Percentiles rank a stretch among this genome's conserved stretches.
These are phyloP conservation scores for Lycaon pictus DNA, from an alignment of 2,113 vertebrate species.

Conservation along the genomic window DNA sequence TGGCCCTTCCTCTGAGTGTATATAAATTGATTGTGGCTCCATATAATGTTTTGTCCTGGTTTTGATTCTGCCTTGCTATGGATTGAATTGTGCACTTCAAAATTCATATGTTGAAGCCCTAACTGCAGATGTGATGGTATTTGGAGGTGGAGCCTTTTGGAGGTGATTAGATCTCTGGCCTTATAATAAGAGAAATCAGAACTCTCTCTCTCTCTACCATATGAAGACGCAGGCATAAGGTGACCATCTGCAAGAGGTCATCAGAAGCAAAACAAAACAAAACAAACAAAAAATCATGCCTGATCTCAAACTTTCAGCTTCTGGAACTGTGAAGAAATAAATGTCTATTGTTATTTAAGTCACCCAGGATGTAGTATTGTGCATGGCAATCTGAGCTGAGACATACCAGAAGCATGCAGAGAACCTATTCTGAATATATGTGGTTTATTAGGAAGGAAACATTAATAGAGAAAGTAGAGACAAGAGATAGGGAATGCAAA, in stretches of 20 bases:
- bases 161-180: not conserved
- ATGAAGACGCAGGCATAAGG: not conserved
- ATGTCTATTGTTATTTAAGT: not conserved
- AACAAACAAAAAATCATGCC: not conserved
- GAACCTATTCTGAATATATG: not conserved
- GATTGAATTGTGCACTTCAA: not conserved
- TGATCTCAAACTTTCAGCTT: not conserved
- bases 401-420: not conserved
- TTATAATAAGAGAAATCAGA: not conserved
- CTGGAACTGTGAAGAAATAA: not conserved
- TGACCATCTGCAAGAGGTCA: not conserved
- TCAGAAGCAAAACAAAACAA: not conserved
- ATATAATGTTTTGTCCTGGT: not conserved
- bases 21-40: not conserved
- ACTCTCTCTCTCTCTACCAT: not conserved
- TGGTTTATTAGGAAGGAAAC: not conserved
- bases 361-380: accelerated
- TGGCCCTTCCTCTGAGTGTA: not conserved
- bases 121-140: not conserved
- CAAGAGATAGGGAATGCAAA: not conserved
- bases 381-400: not conserved
- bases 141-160: not conserved
- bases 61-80: not conserved
- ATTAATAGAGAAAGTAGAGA: not conserved
- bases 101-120: not conserved